Evolutionary conservation across 2,888 invertebrate genomes (phyloP).

Genomic region (Trachelus iudaicus): DNA sequence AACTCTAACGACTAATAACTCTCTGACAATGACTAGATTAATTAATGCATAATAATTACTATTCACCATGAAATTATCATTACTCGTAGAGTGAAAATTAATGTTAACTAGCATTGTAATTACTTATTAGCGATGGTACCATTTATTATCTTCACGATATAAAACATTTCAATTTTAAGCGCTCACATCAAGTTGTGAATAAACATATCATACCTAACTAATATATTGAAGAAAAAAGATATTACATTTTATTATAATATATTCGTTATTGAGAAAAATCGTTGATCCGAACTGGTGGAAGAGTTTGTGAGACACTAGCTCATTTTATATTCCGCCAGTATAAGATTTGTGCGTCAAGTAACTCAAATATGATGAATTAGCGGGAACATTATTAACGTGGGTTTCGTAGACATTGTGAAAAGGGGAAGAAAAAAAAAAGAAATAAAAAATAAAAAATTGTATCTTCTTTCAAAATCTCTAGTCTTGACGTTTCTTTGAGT

Average conservation of each 20-base stretch:
- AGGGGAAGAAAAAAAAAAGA: too few relatives aligned
- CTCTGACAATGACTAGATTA: constrained; percentile 58
- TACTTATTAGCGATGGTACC: constrained; percentile 47
- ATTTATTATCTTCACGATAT: constrained; percentile 43
- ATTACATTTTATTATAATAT: constrained; percentile 60
- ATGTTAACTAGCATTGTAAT: constrained; percentile 48
- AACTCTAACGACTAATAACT: constrained; percentile 43
- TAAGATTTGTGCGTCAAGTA: not conserved
- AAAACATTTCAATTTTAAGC: constrained; percentile 55
- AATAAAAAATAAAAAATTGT: not conserved
- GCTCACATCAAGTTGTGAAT: constrained; percentile 67
- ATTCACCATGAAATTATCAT: constrained; percentile 37
- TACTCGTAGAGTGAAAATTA: constrained; percentile 18
- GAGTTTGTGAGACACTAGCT: not conserved
- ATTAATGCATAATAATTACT: constrained; percentile 49
- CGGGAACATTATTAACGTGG: constrained; percentile 3
- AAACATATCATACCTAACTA: constrained; percentile 65
- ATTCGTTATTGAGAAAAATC: constrained; percentile 21
- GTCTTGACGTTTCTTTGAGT: constrained; percentile 40
- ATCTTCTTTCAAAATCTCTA: constrained; percentile 57
- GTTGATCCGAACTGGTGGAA: not conserved
- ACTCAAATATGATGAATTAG: not conserved
- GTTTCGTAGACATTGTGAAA: constrained; percentile 5
- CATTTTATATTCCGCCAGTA: not conserved
- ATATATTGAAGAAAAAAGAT: constrained; percentile 60